A percentile compares a stretch with the other conserved stretches of the same genome.
Evolutionary conservation across 2,113 vertebrate genomes (phyloP).

Genomic region (Burhinus bistriatus): DNA sequence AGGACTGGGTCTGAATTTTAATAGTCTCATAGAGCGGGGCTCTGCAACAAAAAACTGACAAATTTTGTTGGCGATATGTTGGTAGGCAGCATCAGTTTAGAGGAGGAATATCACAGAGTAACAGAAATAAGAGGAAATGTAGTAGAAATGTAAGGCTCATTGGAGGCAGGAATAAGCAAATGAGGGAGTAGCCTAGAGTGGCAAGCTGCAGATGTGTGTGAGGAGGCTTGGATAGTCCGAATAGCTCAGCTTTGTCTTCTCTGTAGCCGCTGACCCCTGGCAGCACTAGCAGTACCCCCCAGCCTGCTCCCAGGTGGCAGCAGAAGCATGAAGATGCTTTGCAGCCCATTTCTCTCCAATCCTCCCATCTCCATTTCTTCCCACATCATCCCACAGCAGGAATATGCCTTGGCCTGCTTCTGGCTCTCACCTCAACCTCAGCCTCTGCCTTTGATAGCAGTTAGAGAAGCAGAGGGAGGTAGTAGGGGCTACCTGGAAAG

Average conservation of each 20-base stretch:
- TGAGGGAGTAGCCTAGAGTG: background rate
- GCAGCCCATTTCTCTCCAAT: background rate
- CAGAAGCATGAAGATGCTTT: background rate
- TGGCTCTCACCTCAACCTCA: background rate
- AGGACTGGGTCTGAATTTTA: background rate
- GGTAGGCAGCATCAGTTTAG: background rate
- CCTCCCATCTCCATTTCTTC: background rate
- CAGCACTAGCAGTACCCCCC: background rate
- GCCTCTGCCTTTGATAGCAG: background rate
- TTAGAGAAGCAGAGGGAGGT: background rate
- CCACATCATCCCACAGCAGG: background rate
- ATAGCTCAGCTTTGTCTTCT: background rate
- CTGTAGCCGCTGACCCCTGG: background rate
- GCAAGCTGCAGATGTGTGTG: background rate
- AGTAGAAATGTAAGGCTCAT: background rate
- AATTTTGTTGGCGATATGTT: background rate
- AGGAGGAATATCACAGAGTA: background rate
- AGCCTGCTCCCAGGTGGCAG: background rate
- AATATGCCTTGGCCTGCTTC: background rate
- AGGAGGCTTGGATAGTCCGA: fast-evolving
- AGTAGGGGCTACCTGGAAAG: background rate
- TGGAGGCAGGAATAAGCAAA: background rate
- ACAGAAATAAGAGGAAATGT: background rate
- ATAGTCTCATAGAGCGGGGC: background rate
- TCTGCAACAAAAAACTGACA: background rate